phyloP scores from a whole-genome alignment of 2,113 vertebrate genomes.

The Pangasianodon gigas region DNA sequence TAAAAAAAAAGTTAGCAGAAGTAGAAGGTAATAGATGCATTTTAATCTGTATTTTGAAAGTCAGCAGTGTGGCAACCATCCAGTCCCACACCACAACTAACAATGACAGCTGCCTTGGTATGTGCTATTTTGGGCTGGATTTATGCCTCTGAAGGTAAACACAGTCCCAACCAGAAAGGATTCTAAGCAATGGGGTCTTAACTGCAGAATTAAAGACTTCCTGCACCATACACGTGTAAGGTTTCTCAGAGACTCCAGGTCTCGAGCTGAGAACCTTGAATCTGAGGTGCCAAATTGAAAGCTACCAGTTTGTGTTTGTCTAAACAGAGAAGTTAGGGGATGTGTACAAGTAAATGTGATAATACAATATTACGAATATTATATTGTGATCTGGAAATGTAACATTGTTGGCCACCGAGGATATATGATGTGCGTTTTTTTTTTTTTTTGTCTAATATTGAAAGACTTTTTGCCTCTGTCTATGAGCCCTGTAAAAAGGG shows the following conservation, averaged over 20 bases:
- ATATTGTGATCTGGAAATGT: too few species aligned
- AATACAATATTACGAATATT: too few species aligned
- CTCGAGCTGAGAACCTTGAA: neutral
- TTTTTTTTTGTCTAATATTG: neutral
- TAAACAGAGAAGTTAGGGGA: too few species aligned
- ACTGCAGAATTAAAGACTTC: neutral
- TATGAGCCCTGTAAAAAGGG: neutral
- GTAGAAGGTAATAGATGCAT: neutral
- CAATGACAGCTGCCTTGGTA: neutral
- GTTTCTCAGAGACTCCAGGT: neutral
- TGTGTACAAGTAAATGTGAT: too few species aligned
- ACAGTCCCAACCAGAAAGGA: too few species aligned
- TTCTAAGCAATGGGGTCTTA: neutral
- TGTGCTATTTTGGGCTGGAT: neutral
- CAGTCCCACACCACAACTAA: neutral
- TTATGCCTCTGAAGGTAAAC: too few species aligned
- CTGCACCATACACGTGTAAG: neutral
- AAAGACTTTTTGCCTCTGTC: neutral
- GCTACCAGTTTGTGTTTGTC: too few species aligned
- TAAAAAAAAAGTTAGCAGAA: too few species aligned
- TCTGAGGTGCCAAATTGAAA: neutral
- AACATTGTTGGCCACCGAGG: too few species aligned
- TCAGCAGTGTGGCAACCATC: neutral
- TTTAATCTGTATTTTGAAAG: too few species aligned
- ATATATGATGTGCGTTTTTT: too few species aligned